Evolutionary conservation across 2,113 vertebrate species (phyloP).

Genomic region (Synodontis membranacea): DNA sequence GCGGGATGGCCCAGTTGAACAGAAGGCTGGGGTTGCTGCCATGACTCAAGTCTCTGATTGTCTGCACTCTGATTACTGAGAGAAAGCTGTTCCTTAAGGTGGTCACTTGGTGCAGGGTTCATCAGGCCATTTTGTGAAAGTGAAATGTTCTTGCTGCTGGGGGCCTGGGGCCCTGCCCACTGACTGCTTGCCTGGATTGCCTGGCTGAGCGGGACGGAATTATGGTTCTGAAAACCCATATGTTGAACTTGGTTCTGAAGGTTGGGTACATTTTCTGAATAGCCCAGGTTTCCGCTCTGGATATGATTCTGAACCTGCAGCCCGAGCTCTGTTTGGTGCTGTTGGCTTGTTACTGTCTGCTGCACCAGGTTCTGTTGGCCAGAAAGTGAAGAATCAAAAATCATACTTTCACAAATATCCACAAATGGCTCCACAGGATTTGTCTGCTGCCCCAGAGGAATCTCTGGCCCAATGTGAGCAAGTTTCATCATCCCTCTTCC

Average conservation of each 20-base stretch:
- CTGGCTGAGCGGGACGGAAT: neutral
- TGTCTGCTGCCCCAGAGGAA: constrained; percentile 39
- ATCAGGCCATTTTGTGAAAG: constrained; percentile 18
- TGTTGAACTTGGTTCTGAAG: constrained; percentile 49
- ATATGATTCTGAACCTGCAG: constrained; percentile 42
- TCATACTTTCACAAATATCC: constrained; percentile 28
- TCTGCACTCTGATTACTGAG: constrained; percentile 44
- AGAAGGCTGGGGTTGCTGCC: constrained; percentile 45
- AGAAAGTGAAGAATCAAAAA: constrained; percentile 48
- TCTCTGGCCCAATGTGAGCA: constrained; percentile 49
- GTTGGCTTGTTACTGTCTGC: constrained; percentile 12
- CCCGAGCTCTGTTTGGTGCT: constrained; percentile 20
- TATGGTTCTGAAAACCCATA: constrained; percentile 48
- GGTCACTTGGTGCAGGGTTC: constrained; percentile 1
- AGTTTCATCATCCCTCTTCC: constrained; percentile 48
- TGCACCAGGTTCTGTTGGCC: constrained; percentile 45
- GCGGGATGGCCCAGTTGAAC: constrained; percentile 6
- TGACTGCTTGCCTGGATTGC: constrained; percentile 43
- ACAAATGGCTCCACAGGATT: constrained; percentile 29
- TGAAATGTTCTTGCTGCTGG: constrained; percentile 55
- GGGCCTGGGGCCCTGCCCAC: constrained; percentile 48
- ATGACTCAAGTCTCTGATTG: constrained; percentile 42
- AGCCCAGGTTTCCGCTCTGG: constrained; percentile 40
- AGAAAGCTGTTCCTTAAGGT: constrained; percentile 55
- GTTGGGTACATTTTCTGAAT: constrained; percentile 31